These are phyloP conservation scores for Achroia grisella DNA, from an alignment of 1,140 invertebrate species.

Conservation along the genomic window DNA sequence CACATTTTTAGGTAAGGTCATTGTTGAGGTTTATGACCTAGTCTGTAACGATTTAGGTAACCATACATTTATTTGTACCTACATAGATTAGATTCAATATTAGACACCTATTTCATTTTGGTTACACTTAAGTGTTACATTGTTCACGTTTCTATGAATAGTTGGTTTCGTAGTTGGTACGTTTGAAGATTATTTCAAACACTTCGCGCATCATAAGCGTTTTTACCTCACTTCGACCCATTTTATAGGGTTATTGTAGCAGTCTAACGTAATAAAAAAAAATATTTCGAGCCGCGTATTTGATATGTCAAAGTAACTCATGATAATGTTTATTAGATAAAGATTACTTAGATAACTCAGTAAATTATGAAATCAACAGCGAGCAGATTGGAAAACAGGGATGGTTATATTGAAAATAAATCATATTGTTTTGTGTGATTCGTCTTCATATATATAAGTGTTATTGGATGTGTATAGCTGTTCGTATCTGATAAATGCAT, in stretches of 20 bases:
- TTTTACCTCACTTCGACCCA: conserved; percentile 53
- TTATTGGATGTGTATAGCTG: conserved; percentile 65
- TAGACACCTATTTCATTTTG: conserved; percentile 33
- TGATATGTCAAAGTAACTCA: conserved; percentile 72
- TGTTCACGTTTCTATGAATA: conserved; percentile 15
- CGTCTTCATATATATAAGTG: conserved; percentile 63
- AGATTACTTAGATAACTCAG: conserved; percentile 63
- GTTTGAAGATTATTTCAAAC: conserved; percentile 27
- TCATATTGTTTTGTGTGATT: conserved; percentile 64
- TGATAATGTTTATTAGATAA: conserved; percentile 67
- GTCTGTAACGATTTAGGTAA: conserved; percentile 43
- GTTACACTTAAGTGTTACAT: conserved; percentile 19
- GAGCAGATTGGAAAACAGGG: conserved; percentile 71
- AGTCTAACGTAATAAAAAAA: conserved; percentile 59
- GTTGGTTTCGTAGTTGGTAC: conserved; percentile 37
- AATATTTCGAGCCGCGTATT: conserved; percentile 71
- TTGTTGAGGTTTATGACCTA: conserved; percentile 60
- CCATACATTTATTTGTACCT: conserved; percentile 44
- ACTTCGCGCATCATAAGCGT: conserved; percentile 28
- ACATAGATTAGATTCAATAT: conserved; percentile 47
- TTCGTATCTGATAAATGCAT: conserved; percentile 42
- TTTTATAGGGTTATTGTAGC: conserved; percentile 64
- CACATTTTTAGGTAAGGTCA: conserved; percentile 54
- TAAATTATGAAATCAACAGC: conserved; percentile 61
- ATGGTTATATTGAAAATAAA: conserved; percentile 60